These are phyloP conservation scores for Caenorhabditis angaria DNA, from an alignment of 2,888 invertebrate species.

Conservation along the genomic window DNA sequence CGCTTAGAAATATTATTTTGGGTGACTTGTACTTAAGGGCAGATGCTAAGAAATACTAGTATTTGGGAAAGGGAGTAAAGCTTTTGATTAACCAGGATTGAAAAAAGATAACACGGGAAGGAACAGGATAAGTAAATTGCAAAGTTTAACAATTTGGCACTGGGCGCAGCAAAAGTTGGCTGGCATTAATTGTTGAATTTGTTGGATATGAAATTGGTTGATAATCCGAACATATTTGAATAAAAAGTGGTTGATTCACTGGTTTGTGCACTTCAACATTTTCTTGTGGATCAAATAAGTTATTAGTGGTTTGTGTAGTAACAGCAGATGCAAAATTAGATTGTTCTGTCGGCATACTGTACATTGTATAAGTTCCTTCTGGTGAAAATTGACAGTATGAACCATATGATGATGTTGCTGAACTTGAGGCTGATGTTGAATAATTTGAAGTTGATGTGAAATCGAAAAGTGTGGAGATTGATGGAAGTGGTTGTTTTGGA, in stretches of 20 bases:
- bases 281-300: no score
- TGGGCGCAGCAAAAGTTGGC: constrained; percentile 31
- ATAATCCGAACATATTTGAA: constrained; percentile 38
- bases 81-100: neutral
- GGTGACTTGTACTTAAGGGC: constrained; percentile 10
- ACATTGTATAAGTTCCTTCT: constrained; percentile 37
- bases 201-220: constrained; percentile 19
- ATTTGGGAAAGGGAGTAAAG: no score
- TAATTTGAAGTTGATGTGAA: constrained; percentile 10
- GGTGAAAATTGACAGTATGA: constrained; percentile 45
- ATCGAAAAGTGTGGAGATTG: constrained; percentile 35
- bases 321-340: neutral
- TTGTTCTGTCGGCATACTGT: constrained; percentile 17
- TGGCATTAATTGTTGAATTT: constrained; percentile 29
- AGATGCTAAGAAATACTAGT: neutral
- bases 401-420: constrained; percentile 30
- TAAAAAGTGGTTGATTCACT: constrained; percentile 33
- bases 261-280: constrained; percentile 25
- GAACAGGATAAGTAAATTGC: neutral
- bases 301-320: neutral
- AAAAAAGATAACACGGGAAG: constrained; percentile 1
- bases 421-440: constrained; percentile 11
- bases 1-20: constrained; percentile 18
- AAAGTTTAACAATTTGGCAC: constrained; percentile 18
- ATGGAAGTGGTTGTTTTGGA: constrained; percentile 32